These are phyloP conservation scores for Heteronetta atricapilla DNA, from an alignment of 2,113 vertebrate genomes.

Conservation along the genomic window DNA sequence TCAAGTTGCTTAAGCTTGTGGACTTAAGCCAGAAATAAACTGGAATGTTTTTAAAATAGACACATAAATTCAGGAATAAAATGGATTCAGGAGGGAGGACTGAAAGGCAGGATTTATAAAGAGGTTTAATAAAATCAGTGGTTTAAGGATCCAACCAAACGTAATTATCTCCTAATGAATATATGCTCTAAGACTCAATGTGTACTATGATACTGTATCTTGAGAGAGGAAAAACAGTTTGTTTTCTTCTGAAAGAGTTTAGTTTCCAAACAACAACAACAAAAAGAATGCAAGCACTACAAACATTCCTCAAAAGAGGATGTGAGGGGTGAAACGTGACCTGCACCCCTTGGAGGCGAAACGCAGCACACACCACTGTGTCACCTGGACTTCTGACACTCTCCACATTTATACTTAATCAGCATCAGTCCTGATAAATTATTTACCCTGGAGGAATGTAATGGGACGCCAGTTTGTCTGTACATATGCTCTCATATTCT, in stretches of 20 bases:
- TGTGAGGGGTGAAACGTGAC: slow-evolving; percentile 36
- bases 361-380: neutral
- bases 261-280: neutral
- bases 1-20: neutral
- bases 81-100: neutral
- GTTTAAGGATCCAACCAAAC: neutral
- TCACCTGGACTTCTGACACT: slow-evolving; percentile 64
- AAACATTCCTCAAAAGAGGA: neutral
- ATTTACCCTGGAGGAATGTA: slow-evolving; percentile 60
- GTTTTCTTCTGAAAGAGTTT: neutral
- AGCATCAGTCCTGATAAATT: slow-evolving; percentile 66
- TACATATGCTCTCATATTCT: slow-evolving; percentile 10
- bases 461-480: slow-evolving; percentile 48
- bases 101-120: slow-evolving; percentile 2
- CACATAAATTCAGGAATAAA: neutral
- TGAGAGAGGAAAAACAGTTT: neutral
- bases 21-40: neutral
- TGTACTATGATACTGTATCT: neutral
- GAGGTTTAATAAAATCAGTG: neutral
- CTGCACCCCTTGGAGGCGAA: slow-evolving; percentile 36
- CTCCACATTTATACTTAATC: slow-evolving; percentile 66
- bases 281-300: neutral
- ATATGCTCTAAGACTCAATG: neutral
- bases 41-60: neutral
- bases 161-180: slow-evolving; percentile 16